Evolutionary conservation across 2,888 invertebrate genomes (phyloP).

Genomic region (Fissipunctia ypsillon): DNA sequence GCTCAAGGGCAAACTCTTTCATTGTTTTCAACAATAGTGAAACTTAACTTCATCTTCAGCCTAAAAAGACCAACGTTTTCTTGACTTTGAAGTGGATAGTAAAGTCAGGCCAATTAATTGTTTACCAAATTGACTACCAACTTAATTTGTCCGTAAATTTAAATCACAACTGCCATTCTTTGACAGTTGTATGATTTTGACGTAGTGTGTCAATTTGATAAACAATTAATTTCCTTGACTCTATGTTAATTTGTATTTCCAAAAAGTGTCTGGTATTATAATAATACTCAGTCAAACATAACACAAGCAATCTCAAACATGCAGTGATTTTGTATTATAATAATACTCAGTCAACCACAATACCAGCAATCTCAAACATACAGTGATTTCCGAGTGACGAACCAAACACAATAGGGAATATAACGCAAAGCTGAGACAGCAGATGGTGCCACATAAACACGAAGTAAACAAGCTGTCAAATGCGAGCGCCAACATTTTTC

Average conservation of each 20-base stretch:
- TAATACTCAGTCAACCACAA: neutral
- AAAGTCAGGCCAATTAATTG: neutral
- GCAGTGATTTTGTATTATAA: neutral
- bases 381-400: constrained; percentile 25
- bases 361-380: constrained; percentile 12
- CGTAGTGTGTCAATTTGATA: neutral
- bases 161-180: neutral
- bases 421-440: no score
- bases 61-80: no score
- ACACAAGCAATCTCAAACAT: constrained; percentile 15
- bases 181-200: neutral
- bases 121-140: neutral
- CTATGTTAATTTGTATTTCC: neutral
- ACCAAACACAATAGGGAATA: constrained; percentile 48
- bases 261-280: neutral
- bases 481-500: no score
- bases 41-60: neutral
- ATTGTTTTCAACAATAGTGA: neutral
- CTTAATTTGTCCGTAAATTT: neutral
- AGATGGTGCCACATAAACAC: no score
- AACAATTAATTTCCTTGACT: neutral
- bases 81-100: no score
- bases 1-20: neutral
- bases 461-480: no score
- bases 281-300: neutral